A percentile compares a stretch with the other conserved stretches of the same genome.
These are phyloP conservation scores for Salvelinus fontinalis DNA, from an alignment of 2,113 vertebrate genomes.

Conservation along the genomic window DNA sequence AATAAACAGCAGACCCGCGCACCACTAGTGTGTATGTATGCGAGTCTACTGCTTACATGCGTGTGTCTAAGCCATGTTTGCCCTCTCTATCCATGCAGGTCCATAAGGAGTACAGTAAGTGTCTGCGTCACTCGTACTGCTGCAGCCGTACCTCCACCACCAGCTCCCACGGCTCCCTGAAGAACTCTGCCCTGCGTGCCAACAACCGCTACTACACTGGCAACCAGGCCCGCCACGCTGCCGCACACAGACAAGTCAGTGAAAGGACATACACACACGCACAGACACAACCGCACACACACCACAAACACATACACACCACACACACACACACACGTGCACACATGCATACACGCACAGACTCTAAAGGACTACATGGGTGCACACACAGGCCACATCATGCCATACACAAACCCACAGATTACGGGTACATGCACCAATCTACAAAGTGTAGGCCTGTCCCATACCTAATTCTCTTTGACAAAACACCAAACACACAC, in stretches of 20 bases:
- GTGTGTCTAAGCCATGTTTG: too few species aligned
- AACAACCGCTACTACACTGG: slow-evolving; percentile 91
- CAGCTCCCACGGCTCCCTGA: slow-evolving; percentile 85
- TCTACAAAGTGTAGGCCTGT: too few species aligned
- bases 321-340: slow-evolving; percentile 12
- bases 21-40: too few species aligned
- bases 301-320: background rate
- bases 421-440: too few species aligned
- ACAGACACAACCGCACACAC: slow-evolving; percentile 8
- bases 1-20: too few species aligned
- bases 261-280: slow-evolving; percentile 12
- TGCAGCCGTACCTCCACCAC: slow-evolving; percentile 83
- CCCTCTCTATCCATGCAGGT: slow-evolving; percentile 71
- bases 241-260: slow-evolving; percentile 74
- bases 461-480: too few species aligned
- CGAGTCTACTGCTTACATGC: too few species aligned
- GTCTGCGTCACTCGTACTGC: slow-evolving; percentile 90
- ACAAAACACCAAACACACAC: too few species aligned
- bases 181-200: slow-evolving; percentile 86
- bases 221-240: slow-evolving; percentile 79
- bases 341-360: background rate
- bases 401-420: background rate
- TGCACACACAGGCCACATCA: background rate
- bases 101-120: slow-evolving; percentile 94
- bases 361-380: too few species aligned